Evolutionary conservation across 2,113 vertebrate species (phyloP), one percentile per base, ranked within the genome.

Genomic region (Xiphophorus hellerii): DNA sequence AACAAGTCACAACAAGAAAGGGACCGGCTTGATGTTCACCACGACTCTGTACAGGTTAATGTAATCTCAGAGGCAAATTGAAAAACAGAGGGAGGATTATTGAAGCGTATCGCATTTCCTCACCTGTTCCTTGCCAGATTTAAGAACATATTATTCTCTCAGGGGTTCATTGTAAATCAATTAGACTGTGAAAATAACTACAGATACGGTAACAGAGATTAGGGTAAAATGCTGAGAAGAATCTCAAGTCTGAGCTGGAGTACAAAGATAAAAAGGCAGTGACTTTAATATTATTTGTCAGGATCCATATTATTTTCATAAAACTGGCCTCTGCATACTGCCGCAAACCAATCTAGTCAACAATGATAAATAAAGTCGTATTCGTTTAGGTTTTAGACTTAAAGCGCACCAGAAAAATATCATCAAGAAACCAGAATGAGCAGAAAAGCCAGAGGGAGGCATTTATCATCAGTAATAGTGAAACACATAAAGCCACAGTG

Each of bases 51-150:
- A 64, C 10, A 29, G 14, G 14, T 65, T 74, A 73, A 86, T 71
- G 74, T 71, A 33, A 81, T 86, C 79, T 80, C 80, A 69, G 66
- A 84, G 39, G 61, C 58, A 69, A 80, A 77, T 73, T 81, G 27
- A n/a, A 76, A 70, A 74, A 61, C 54, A 44, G 33, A 62, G 30
- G 35, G 13, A 62, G 14, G 62, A 75, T 66, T 39, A 69, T 14
- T 20, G 29, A 66, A 66, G 30, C 58, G 15, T 64, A 63, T 48
- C 11, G 3, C 25, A 72, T 69, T 63, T 81, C 51, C 67, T 76
- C 42, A 35, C 48, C 37, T 73, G 62, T 54, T 78, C 70, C 71
- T 84, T 60, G 11, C 20, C 30, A 76, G 2, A 63, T 11, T 69
- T 48, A 29, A 48, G 11, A 66, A 62, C 44, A 15, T 35, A 22